Evolutionary conservation across 2,113 vertebrate species (phyloP).

Genomic region (Hippocampus abdominalis): DNA sequence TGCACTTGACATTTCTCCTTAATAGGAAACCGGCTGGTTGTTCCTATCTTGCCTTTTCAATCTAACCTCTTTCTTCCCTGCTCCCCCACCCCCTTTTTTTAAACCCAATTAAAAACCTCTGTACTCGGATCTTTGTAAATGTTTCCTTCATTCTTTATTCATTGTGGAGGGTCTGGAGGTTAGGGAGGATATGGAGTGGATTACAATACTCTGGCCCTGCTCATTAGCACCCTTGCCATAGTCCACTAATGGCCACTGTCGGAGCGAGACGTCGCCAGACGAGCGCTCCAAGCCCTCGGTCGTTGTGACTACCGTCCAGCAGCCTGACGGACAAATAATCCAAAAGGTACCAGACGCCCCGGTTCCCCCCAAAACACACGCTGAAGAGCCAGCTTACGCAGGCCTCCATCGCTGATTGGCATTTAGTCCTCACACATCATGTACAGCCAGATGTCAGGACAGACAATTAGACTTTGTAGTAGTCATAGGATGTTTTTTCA

Average conservation of each 20-base stretch:
- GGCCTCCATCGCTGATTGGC: slow-evolving; percentile 54
- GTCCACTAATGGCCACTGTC: slow-evolving; percentile 55
- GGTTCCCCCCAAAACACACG: slow-evolving; percentile 63
- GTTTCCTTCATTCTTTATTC: slow-evolving; percentile 41
- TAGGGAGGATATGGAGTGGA: slow-evolving; percentile 37
- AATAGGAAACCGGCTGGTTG: slow-evolving; percentile 76
- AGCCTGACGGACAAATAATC: slow-evolving; percentile 72
- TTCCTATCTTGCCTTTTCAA: slow-evolving; percentile 68
- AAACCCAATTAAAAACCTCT: slow-evolving; percentile 77
- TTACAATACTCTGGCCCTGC: slow-evolving; percentile 41
- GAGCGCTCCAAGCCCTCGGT: slow-evolving; percentile 57
- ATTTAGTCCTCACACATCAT: slow-evolving; percentile 63
- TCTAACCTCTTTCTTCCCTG: slow-evolving; percentile 48
- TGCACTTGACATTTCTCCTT: slow-evolving; percentile 79
- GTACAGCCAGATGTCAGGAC: slow-evolving; percentile 56
- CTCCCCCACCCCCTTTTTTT: slow-evolving; percentile 40
- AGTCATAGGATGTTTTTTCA: slow-evolving; percentile 60
- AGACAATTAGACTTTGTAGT: slow-evolving; percentile 56
- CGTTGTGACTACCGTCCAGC: slow-evolving; percentile 62
- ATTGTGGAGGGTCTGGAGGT: slow-evolving; percentile 31
- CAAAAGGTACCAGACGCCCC: slow-evolving; percentile 68
- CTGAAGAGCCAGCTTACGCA: slow-evolving; percentile 53
- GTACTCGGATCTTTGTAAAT: slow-evolving; percentile 69
- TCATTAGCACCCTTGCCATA: slow-evolving; percentile 52
- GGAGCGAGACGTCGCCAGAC: slow-evolving; percentile 62